Percentiles rank a stretch among this genome's conserved stretches.
These are phyloP conservation scores for Crocodylus rhombifer DNA, from an alignment of 2,797 vertebrate species.

Conservation along the genomic window DNA sequence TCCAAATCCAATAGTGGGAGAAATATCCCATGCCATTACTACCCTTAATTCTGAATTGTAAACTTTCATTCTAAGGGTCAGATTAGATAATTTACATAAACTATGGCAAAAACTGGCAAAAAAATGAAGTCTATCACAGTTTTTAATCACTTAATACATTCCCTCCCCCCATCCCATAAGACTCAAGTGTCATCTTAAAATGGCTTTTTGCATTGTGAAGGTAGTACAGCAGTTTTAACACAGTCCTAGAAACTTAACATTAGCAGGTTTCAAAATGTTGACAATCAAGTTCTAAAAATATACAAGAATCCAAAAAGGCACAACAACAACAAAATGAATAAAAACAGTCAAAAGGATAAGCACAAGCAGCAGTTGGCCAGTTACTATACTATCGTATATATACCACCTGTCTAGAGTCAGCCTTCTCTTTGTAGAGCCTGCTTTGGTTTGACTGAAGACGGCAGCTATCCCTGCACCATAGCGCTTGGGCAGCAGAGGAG, in stretches of 20 bases:
- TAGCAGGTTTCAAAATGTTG: slow-evolving; percentile 40
- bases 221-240: slow-evolving; percentile 59
- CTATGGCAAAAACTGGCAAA: neutral
- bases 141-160: neutral
- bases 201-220: neutral
- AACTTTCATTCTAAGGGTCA: neutral
- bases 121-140: neutral
- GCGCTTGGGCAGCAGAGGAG: slow-evolving; percentile 88
- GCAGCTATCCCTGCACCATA: slow-evolving; percentile 89
- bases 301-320: slow-evolving; percentile 75
- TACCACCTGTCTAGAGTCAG: slow-evolving; percentile 89
- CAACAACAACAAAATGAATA: slow-evolving; percentile 54
- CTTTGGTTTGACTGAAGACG: slow-evolving; percentile 88
- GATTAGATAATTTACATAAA: slow-evolving; percentile 9
- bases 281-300: slow-evolving; percentile 59
- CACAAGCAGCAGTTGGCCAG: slow-evolving; percentile 84
- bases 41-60: neutral
- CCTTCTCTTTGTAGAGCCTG: slow-evolving; percentile 87
- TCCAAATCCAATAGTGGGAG: neutral
- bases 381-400: slow-evolving; percentile 82
- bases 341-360: slow-evolving; percentile 61
- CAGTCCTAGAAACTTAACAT: slow-evolving; percentile 49
- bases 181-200: slow-evolving; percentile 26
- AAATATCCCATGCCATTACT: neutral
- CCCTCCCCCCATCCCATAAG: neutral